Conservation (phyloP, 2,888 invertebrate genomes). For the Oxystoma pomonae region DNA sequence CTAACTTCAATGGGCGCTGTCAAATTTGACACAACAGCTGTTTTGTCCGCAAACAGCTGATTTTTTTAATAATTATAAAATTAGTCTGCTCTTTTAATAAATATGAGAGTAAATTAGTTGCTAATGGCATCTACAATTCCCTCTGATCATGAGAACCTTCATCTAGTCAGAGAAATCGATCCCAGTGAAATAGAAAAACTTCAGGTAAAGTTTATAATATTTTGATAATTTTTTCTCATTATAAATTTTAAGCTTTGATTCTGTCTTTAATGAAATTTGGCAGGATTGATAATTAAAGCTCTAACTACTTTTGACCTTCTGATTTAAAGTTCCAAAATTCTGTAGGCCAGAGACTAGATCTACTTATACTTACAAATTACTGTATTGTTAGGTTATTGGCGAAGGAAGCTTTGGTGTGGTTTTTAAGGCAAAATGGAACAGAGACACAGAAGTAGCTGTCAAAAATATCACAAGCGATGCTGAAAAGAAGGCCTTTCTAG, state of each 20-base stretch:
- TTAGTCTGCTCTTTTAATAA: neutral
- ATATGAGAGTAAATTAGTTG: neutral
- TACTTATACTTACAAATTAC: too few species aligned
- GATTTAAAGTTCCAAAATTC: too few species aligned
- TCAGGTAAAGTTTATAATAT: conserved; percentile 51
- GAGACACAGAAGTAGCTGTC: conserved; percentile 77
- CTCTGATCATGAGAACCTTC: conserved; percentile 42
- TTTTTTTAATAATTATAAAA: neutral
- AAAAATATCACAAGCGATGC: conserved; percentile 90
- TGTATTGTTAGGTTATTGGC: conserved; percentile 68
- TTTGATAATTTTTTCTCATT: neutral
- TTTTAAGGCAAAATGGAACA: conserved; percentile 83
- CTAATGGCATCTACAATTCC: conserved; percentile 43
- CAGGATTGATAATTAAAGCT: too few species aligned
- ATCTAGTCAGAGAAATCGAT: conserved; percentile 74
- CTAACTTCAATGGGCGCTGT: too few species aligned
- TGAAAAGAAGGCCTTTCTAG: conserved; percentile 82
- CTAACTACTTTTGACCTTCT: too few species aligned
- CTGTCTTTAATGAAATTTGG: too few species aligned
- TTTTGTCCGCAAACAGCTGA: neutral
- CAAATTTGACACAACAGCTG: too few species aligned
- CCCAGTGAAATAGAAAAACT: conserved; percentile 70
- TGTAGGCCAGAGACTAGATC: too few species aligned
- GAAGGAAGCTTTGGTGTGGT: conserved; percentile 95
- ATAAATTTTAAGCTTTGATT: neutral